Evolutionary conservation across 2,888 invertebrate species (phyloP), one percentile per base, ranked within the genome.

Genomic region (Lasioglossum morio): DNA sequence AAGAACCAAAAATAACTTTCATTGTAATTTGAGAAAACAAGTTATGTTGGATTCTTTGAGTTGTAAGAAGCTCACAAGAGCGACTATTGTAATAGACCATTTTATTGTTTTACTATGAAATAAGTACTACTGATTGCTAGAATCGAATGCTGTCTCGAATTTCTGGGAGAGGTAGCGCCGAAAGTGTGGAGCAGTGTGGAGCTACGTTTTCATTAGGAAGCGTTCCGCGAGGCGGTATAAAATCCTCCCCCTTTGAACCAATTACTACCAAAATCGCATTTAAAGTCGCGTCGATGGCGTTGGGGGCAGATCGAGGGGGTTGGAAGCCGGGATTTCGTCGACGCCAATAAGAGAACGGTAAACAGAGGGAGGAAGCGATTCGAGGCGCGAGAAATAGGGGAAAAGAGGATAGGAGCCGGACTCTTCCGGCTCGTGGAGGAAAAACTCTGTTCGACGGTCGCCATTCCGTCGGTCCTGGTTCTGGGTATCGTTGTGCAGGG

Each of bases 391-490:
- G 60, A 81, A 86, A 81, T 34, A 46, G 77, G 72, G 66, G 73
- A 70, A 84, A 81, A 63, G 74, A n/a, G 72, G 78, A 69, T 73
- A 46, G 75, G 27, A 74, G 66, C 77, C 74, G 86, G 86, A 85
- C 86, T 81, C 77, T 82, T 79, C 70, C 77, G 72, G 19, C 27
- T 34, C 14, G 84, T 2, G 60, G 27, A 60, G 46, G 43, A 69
- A 34, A 73, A 84, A 88, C 86, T 78, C 78, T 80, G 89, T 81
- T 81, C 84, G 83, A 83, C 82, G 88, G 82, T 82, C 90, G 90
- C 90, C 89, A 90, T 90, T 90, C 89, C 90, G 85, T 88, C 87
- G 88, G 87, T 53, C 72, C 83, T 75, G 74, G 60, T 82, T 66
- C 79, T 75, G 76, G 78, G 30, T 63, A 30, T 16, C 63, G 30